Evolutionary conservation across 2,797 vertebrate genomes (phyloP).

Genomic region (Rhinoraja longicauda): DNA sequence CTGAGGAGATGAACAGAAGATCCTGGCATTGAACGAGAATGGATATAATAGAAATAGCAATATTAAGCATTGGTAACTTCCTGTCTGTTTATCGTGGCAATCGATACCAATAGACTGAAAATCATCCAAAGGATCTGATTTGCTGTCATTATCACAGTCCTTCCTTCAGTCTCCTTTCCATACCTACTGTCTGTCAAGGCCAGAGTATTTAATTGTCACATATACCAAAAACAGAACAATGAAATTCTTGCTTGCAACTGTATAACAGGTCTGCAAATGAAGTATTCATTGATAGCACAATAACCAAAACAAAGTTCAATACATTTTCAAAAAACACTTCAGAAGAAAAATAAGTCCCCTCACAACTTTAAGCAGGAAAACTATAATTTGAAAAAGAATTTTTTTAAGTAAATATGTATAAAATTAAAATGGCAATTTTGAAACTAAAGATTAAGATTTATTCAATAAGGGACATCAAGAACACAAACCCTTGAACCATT

Average conservation of each 20-base stretch:
- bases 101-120: neutral
- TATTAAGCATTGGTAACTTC: neutral
- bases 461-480: neutral
- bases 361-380: neutral
- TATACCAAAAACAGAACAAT: no score
- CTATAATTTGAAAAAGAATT: neutral
- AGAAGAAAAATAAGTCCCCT: neutral
- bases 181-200: neutral
- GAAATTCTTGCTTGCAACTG: no score
- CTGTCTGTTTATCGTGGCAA: neutral
- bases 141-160: neutral
- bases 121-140: neutral
- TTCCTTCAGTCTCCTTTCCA: neutral
- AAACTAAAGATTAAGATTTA: neutral
- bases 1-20: neutral
- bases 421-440: conserved; percentile 11
- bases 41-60: neutral
- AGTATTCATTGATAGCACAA: no score
- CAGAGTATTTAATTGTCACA: no score
- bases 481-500: neutral
- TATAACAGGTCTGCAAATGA: no score
- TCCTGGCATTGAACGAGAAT: neutral
- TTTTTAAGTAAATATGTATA: neutral
- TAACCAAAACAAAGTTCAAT: no score
- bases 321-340: no score